phyloP scores from a whole-genome alignment of 1,140 invertebrate species.

The Drosophila saltans region DNA sequence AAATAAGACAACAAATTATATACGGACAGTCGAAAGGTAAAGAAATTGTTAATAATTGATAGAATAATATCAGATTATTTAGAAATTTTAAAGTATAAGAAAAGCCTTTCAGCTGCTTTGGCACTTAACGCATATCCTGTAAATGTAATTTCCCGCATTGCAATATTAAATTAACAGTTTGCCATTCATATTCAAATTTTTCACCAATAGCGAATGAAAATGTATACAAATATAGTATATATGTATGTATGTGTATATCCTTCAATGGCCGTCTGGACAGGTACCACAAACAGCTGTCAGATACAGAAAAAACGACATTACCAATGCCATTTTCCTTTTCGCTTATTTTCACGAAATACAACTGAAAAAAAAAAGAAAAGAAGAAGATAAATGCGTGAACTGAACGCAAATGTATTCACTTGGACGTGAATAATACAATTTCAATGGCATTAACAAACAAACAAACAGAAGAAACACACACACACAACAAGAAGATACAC shows the following conservation, averaged over 20 bases:
- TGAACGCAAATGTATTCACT: slow-evolving; percentile 70
- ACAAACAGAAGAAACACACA: background rate
- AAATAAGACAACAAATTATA: too few relatives aligned
- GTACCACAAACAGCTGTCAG: slow-evolving; percentile 54
- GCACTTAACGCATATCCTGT: slow-evolving; percentile 37
- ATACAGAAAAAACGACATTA: slow-evolving; percentile 42
- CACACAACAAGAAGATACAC: slow-evolving; percentile 16
- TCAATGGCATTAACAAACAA: slow-evolving; percentile 70
- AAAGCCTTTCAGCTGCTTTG: slow-evolving; percentile 28
- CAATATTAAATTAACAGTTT: slow-evolving; percentile 69
- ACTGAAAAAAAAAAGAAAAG: background rate
- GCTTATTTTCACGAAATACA: slow-evolving; percentile 17
- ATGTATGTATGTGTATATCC: slow-evolving; percentile 14
- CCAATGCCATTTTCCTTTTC: slow-evolving; percentile 33
- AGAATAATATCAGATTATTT: too few relatives aligned
- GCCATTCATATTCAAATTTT: slow-evolving; percentile 33
- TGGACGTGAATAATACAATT: slow-evolving; percentile 79
- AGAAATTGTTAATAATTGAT: too few relatives aligned
- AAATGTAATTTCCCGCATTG: slow-evolving; percentile 63
- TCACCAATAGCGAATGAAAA: slow-evolving; percentile 31
- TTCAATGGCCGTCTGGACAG: slow-evolving; percentile 51
- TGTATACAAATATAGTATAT: slow-evolving; percentile 11
- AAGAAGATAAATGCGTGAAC: slow-evolving; percentile 41
- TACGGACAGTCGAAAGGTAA: too few relatives aligned
- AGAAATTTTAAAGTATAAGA: slow-evolving; percentile 39